Evolutionary conservation across 2,797 vertebrate genomes (phyloP).

Genomic region (Valencia hispanica): DNA sequence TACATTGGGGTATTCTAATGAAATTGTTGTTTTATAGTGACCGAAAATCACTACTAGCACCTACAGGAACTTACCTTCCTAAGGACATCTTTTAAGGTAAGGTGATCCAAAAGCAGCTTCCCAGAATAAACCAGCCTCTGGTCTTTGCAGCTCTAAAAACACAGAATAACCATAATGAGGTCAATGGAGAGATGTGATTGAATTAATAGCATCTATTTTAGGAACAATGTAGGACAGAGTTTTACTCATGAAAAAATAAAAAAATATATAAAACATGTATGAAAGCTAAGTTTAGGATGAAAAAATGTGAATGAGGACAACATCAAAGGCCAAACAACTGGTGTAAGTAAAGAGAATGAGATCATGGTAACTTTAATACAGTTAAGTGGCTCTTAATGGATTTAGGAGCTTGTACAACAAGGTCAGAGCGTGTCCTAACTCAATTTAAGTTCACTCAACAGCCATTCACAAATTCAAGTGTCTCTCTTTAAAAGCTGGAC

Average conservation of each 20-base stretch:
- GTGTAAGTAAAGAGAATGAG: slow-evolving; percentile 41
- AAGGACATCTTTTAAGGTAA: slow-evolving; percentile 94
- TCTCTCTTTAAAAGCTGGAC: slow-evolving; percentile 14
- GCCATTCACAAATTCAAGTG: slow-evolving; percentile 37
- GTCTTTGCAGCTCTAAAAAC: slow-evolving; percentile 91
- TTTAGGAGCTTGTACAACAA: slow-evolving; percentile 50
- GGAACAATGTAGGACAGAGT: neutral
- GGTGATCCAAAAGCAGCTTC: slow-evolving; percentile 93
- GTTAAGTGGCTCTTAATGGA: slow-evolving; percentile 66
- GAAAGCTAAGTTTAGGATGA: neutral
- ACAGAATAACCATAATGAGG: slow-evolving; percentile 49
- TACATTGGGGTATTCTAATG: too few species aligned
- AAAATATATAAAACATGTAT: neutral
- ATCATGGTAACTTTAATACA: slow-evolving; percentile 49
- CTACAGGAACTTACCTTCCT: slow-evolving; percentile 87
- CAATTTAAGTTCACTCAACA: slow-evolving; percentile 21
- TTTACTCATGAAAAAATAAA: neutral
- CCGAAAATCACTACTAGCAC: neutral
- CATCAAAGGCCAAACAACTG: slow-evolving; percentile 28
- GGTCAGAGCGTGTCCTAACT: slow-evolving; percentile 50
- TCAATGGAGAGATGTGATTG: neutral
- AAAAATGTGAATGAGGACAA: slow-evolving; percentile 12
- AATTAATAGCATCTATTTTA: neutral
- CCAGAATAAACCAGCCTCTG: slow-evolving; percentile 97
- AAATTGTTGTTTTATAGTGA: neutral